These are phyloP conservation scores for Camponotus vicinus DNA, from an alignment of 1,140 invertebrate genomes.

Conservation along the genomic window DNA sequence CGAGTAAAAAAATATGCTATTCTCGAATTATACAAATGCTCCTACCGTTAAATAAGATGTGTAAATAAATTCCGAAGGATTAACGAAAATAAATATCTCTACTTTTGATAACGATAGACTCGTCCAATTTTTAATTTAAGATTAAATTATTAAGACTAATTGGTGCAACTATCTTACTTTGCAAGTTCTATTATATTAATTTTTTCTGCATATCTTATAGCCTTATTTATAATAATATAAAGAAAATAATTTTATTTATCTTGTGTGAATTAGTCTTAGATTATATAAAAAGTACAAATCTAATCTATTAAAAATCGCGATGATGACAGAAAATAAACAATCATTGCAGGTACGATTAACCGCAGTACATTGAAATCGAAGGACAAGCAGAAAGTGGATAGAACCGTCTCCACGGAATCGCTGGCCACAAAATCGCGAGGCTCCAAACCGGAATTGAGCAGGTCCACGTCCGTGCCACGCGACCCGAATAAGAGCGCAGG, in stretches of 20 bases:
- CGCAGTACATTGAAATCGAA: conserved; percentile 86
- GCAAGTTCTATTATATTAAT: neutral
- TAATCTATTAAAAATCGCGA: neutral
- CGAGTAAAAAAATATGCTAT: conserved; percentile 69
- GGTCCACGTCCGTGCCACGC: conserved; percentile 90
- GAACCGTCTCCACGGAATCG: conserved; percentile 88
- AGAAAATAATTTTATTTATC: neutral
- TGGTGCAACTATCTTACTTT: neutral
- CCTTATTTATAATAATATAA: neutral
- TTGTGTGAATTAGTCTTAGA: neutral
- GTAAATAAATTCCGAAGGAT: neutral
- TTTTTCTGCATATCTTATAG: neutral
- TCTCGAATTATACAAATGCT: neutral
- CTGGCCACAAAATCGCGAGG: conserved; percentile 85
- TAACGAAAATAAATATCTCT: neutral
- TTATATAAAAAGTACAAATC: neutral
- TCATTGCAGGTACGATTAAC: conserved; percentile 82
- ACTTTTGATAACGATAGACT: neutral
- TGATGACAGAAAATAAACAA: neutral
- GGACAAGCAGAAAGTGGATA: conserved; percentile 85
- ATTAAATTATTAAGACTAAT: neutral
- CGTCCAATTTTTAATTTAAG: neutral
- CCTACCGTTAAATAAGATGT: neutral
- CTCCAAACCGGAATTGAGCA: conserved; percentile 83
- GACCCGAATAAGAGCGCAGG: conserved; percentile 90